Conservation (phyloP, 1,140 invertebrate species). For the Pseudomyrmex sp. region DNA sequence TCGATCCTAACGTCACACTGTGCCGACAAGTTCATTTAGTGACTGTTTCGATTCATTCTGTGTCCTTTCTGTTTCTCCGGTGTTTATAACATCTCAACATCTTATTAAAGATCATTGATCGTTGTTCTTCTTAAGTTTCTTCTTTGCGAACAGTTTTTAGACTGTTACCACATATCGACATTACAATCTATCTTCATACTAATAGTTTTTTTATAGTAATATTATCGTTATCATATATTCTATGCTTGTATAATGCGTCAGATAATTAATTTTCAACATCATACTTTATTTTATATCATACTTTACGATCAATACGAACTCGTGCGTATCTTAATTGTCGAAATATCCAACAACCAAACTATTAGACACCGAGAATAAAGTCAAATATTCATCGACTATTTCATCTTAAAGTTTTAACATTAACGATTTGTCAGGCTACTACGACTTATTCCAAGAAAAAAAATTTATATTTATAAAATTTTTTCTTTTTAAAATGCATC, state of each 20-base stretch:
- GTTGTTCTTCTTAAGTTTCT: background rate
- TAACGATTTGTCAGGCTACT: background rate
- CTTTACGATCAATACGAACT: background rate
- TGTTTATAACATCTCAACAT: background rate
- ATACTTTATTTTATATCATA: background rate
- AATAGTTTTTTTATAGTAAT: background rate
- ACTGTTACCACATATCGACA: background rate
- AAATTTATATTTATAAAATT: too few species aligned
- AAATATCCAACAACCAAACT: background rate
- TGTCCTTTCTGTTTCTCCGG: background rate
- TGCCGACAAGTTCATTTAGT: constrained; percentile 31
- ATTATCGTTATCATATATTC: background rate
- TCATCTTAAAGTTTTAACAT: background rate
- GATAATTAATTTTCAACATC: constrained; percentile 2
- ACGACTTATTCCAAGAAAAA: too few species aligned
- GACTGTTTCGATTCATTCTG: constrained; percentile 10
- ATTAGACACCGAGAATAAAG: background rate
- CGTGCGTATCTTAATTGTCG: background rate
- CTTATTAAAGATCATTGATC: background rate
- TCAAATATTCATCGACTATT: background rate
- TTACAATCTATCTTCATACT: background rate
- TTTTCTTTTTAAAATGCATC: too few species aligned
- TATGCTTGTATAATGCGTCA: background rate
- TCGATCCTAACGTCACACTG: constrained; percentile 53
- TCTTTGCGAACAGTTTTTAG: background rate